Base-by-base conservation (phyloP, 1,140 invertebrate genomes). In the Heliconius himera region DNA sequence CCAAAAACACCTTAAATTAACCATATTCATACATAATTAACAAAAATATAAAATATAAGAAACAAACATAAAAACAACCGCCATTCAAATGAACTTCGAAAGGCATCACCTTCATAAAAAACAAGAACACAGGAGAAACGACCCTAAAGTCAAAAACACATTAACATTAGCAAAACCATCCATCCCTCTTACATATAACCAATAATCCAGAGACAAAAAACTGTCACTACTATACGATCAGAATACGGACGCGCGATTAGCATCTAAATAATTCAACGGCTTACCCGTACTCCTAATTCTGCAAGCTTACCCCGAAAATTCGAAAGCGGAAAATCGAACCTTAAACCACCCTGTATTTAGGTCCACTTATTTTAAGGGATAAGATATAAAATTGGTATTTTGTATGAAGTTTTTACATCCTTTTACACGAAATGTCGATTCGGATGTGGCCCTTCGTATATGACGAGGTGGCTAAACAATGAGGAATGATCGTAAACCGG, bases 231-330 rank as follows among this genome's bases (percentile, higher is more conserved):
- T 87, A 91, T 91, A 91, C 88, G 90, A 93, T 93, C 88, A 89
- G 88, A 90, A 91, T 90, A 91, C 89, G 84, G 88, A 93, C 85
- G 86, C 89, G 89, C 87, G 91, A 94, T 93, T 94, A 90, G 88
- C 88, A 90, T 91, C 89, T 94, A 93, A 94, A 94, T 94, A 92
- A 93, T 93, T 93, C 92, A 93, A 85, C 88, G 81, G 85, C 85
- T 89, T 88, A 90, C 85, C 88, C 87, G 87, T 91, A 85, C 89
- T 87, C 87, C 84, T 83, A 81, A 80, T 83, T 82, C 74, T 81
- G 80, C 84, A 79, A 60, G 74, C 76, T 73, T 38, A 82, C 79
- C 78, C 46, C 72, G 29, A 36, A n/a, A 36, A 0, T 8, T 20
- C 16, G 20, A 22, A 8, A 73, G 4, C 16, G 36, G 70, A 22